A percentile compares a stretch with the other conserved stretches of the same genome.
These are phyloP conservation scores for Coreius guichenoti DNA, from an alignment of 2,797 vertebrate genomes.

Conservation along the genomic window DNA sequence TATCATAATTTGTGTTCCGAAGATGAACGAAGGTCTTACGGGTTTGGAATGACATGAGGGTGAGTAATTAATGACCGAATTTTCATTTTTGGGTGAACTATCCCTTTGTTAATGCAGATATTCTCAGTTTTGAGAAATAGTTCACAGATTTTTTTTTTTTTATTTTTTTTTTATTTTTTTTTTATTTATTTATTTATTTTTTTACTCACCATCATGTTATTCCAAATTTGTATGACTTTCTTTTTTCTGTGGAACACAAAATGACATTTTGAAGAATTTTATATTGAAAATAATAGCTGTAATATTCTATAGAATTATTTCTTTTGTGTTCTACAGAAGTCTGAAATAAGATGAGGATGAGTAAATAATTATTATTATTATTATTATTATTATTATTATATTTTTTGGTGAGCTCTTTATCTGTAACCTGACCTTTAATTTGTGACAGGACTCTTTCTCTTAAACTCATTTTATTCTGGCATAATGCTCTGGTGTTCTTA, in stretches of 20 bases:
- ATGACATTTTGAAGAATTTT: not conserved
- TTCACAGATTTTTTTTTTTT: not conserved
- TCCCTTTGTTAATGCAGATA: not conserved
- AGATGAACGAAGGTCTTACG: too few species aligned
- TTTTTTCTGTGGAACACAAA: not conserved
- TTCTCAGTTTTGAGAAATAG: not conserved
- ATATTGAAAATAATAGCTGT: not conserved
- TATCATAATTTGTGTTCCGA: too few species aligned
- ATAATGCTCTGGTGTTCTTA: not conserved
- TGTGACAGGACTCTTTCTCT: not conserved
- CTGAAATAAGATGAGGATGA: not conserved
- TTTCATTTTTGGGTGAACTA: too few species aligned
- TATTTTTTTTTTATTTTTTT: too few species aligned
- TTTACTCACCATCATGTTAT: not conserved
- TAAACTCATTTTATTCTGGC: not conserved
- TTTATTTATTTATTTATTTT: too few species aligned
- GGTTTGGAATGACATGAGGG: too few species aligned
- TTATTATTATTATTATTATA: too few species aligned
- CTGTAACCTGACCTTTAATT: not conserved
- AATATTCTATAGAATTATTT: not conserved
- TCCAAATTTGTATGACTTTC: not conserved
- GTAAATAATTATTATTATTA: too few species aligned
- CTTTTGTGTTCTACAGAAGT: not conserved
- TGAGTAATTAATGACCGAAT: too few species aligned
- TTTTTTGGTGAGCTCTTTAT: not conserved